Conservation (phyloP, 2,888 invertebrate genomes). For the Protophormia terraenovae region DNA sequence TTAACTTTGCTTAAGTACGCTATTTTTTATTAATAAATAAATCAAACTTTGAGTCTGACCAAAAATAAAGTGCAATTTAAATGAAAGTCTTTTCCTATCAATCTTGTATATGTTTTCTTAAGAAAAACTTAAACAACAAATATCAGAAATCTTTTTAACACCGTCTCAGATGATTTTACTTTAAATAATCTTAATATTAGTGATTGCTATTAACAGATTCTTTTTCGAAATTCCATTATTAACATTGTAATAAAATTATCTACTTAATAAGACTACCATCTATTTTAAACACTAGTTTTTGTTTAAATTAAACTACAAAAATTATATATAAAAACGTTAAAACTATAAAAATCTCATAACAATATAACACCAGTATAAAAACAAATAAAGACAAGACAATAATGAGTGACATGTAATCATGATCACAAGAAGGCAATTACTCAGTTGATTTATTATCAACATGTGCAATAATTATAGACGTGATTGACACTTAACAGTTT, state of each 20-base stretch:
- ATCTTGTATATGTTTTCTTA: too few species aligned
- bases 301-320: neutral
- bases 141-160: too few species aligned
- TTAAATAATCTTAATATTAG: too few species aligned
- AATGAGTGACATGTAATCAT: conserved; percentile 62
- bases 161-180: too few species aligned
- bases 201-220: too few species aligned
- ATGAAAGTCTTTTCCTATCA: too few species aligned
- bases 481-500: conserved; percentile 68
- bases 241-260: neutral
- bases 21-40: too few species aligned
- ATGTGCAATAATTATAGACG: conserved; percentile 68
- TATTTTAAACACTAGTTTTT: neutral
- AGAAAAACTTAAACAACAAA: too few species aligned
- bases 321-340: neutral
- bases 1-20: too few species aligned
- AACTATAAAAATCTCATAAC: neutral
- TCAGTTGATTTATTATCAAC: conserved; percentile 68
- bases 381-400: conserved; percentile 7
- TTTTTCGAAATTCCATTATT: neutral
- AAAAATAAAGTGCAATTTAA: too few species aligned
- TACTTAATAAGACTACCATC: neutral
- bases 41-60: too few species aligned
- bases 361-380: neutral
- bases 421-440: conserved; percentile 65